Evolutionary conservation across 2,888 invertebrate species (phyloP).

Genomic region (Leptarthrus brevirostris): DNA sequence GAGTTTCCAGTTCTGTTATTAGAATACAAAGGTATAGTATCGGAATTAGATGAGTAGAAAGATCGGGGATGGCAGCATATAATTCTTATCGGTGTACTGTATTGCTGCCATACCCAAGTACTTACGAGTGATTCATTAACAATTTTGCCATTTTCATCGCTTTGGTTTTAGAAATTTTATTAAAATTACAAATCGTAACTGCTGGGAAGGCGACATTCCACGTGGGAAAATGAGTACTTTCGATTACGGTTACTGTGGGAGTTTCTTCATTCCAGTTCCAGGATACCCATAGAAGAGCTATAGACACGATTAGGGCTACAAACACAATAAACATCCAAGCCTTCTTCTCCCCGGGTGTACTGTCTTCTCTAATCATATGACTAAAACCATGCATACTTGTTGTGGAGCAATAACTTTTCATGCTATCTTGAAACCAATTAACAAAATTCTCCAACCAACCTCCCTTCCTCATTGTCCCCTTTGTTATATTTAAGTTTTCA

Average conservation of each 20-base stretch:
- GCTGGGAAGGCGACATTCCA: slow-evolving; percentile 73
- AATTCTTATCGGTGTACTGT: no score
- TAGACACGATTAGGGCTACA: slow-evolving; percentile 69
- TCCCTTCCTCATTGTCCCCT: not conserved
- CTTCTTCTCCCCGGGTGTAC: slow-evolving; percentile 69
- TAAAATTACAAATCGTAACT: slow-evolving; percentile 71
- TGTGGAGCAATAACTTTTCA: slow-evolving; percentile 73
- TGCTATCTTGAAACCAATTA: slow-evolving; percentile 61
- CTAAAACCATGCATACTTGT: slow-evolving; percentile 79
- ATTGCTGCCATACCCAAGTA: not conserved
- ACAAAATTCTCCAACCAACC: slow-evolving; percentile 47
- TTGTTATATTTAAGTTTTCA: slow-evolving; percentile 13
- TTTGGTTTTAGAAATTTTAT: slow-evolving; percentile 68
- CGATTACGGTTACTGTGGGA: slow-evolving; percentile 73
- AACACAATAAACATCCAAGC: slow-evolving; percentile 72
- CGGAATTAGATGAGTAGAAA: no score
- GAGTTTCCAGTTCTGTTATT: no score
- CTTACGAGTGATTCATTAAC: slow-evolving; percentile 28
- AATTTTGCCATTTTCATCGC: slow-evolving; percentile 62
- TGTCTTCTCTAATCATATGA: slow-evolving; percentile 73
- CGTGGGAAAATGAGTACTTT: slow-evolving; percentile 70
- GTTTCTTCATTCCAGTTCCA: slow-evolving; percentile 73
- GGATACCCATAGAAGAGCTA: slow-evolving; percentile 71
- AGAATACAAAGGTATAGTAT: no score
- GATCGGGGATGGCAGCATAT: no score